phyloP scores from a whole-genome alignment of 2,113 vertebrate species.

The Chunga burmeisteri region DNA sequence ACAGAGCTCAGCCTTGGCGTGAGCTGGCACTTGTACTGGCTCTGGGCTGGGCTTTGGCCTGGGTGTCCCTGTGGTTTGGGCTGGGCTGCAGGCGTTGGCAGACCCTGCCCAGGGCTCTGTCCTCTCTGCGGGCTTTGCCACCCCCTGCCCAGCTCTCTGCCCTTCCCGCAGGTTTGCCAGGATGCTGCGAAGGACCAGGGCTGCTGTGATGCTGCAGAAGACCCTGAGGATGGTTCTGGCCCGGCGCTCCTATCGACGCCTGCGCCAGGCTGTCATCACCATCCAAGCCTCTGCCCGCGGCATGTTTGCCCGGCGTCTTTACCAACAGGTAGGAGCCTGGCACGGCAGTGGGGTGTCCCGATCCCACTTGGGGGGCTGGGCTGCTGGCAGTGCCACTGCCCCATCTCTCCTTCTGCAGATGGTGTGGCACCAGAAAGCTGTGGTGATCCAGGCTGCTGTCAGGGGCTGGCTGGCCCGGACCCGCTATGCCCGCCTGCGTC shows the following conservation, averaged over 20 bases:
- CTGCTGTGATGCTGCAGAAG: constrained; percentile 76
- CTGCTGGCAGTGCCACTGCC: fast-evolving
- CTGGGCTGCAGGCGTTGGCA: neutral
- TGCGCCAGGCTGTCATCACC: constrained; percentile 62
- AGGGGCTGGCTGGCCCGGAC: constrained; percentile 75
- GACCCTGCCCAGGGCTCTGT: neutral
- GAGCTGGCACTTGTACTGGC: neutral
- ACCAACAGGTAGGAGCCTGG: constrained; percentile 54
- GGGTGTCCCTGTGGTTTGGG: neutral
- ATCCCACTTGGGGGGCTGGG: neutral
- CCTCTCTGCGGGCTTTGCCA: neutral
- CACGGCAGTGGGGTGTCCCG: neutral
- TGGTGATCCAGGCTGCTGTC: constrained; percentile 69
- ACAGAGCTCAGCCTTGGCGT: neutral
- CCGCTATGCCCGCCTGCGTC: constrained; percentile 20
- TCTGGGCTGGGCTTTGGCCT: neutral
- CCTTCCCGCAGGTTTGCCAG: constrained; percentile 33
- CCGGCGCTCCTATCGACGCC: constrained; percentile 49
- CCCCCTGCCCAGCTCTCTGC: too few species aligned
- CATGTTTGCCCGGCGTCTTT: constrained; percentile 40
- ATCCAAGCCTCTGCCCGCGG: constrained; percentile 79
- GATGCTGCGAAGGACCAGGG: constrained; percentile 64
- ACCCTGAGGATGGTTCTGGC: constrained; percentile 70
- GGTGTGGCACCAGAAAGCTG: constrained; percentile 55
- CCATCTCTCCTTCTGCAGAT: constrained; percentile 16